These are phyloP conservation scores for Trematomus loennbergii DNA, from an alignment of 2,113 vertebrate species.

Conservation along the genomic window DNA sequence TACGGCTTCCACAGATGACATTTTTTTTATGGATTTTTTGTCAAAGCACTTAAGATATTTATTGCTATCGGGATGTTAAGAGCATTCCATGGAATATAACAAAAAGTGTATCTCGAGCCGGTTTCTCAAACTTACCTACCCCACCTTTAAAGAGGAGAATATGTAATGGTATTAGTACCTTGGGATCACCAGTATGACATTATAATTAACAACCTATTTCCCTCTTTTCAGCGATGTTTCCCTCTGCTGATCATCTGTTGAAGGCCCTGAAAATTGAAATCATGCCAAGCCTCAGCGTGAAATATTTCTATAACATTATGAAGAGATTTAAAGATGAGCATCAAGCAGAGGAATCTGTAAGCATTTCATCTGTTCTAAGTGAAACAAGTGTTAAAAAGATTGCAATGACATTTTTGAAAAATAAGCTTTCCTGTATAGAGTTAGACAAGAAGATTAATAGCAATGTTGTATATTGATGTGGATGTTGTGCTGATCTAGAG, in stretches of 20 bases:
- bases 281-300: conserved; percentile 10
- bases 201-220: neutral
- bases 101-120: no score
- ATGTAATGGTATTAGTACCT: neutral
- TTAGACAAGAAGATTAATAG: neutral
- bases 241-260: conserved; percentile 24
- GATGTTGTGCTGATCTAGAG: conserved; percentile 71
- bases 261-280: conserved; percentile 31
- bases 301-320: conserved; percentile 65
- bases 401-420: no score
- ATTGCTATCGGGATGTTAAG: no score
- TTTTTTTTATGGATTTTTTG: no score
- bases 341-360: conserved; percentile 41
- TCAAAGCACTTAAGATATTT: no score
- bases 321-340: conserved; percentile 67
- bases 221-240: conserved; percentile 58
- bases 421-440: no score
- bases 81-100: no score
- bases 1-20: no score
- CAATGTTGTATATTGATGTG: neutral
- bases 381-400: neutral
- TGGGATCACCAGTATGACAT: neutral
- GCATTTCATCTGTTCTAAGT: neutral
- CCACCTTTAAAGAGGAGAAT: fast-evolving
- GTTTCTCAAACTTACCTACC: no score